Evolutionary conservation across 2,113 vertebrate species (phyloP).

Genomic region (Grammomys surdaster): DNA sequence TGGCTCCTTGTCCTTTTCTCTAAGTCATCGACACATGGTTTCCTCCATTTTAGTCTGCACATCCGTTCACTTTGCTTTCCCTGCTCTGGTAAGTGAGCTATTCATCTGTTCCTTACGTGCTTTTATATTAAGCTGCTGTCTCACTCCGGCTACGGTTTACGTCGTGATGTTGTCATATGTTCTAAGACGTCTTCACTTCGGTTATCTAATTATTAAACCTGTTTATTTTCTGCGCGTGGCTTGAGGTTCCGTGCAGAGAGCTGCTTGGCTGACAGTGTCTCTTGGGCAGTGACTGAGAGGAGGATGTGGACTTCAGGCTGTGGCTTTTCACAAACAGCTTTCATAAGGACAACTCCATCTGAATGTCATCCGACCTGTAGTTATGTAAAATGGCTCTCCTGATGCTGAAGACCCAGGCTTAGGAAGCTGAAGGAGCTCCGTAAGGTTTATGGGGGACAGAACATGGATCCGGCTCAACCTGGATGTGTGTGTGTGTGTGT

Average conservation of each 20-base stretch:
- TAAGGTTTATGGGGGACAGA: neutral
- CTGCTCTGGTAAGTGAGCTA: neutral
- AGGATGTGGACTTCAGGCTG: neutral
- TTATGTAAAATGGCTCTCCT: conserved; percentile 12
- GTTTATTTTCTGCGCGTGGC: neutral
- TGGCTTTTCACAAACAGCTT: conserved; percentile 1
- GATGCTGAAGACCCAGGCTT: neutral
- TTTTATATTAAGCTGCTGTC: neutral
- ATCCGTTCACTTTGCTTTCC: neutral
- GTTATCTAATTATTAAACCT: conserved; percentile 17
- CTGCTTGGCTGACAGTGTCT: neutral
- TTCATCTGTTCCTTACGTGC: neutral
- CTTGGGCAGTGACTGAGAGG: neutral
- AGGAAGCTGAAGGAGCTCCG: neutral
- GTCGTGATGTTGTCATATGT: neutral
- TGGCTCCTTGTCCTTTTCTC: neutral
- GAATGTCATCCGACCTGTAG: neutral
- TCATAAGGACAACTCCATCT: conserved; percentile 19
- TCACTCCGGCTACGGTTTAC: neutral
- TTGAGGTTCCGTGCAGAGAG: neutral
- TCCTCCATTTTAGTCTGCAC: neutral
- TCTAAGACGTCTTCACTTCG: neutral
- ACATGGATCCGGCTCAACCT: neutral
- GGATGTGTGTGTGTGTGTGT: too few species aligned
- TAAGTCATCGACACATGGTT: neutral